Conservation (phyloP, 2,888 invertebrate species). For the Apoderus coryli region DNA sequence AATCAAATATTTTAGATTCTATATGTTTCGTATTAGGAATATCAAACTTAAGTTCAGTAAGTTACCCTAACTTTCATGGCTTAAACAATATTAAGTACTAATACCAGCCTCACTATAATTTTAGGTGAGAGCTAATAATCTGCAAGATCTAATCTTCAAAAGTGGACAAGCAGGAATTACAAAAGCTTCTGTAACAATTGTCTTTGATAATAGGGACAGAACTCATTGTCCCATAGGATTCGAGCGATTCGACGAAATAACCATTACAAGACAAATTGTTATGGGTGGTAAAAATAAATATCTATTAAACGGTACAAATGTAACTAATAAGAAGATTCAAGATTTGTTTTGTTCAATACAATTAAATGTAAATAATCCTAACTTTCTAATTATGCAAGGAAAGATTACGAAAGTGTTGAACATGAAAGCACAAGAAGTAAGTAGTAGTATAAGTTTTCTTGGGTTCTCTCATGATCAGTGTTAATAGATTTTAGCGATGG, state of each 20-base stretch:
- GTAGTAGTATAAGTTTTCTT: constrained; percentile 9
- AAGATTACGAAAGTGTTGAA: constrained; percentile 96
- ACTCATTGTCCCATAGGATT: constrained; percentile 79
- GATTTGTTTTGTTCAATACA: constrained; percentile 96
- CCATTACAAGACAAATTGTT: constrained; percentile 78
- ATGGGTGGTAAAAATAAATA: constrained; percentile 87
- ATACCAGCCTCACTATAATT: constrained; percentile 14
- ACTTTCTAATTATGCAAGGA: constrained; percentile 99
- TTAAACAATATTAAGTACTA: not conserved
- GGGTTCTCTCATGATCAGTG: not conserved
- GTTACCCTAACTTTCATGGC: constrained; percentile 20
- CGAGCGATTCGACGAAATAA: constrained; percentile 80
- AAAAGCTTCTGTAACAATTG: constrained; percentile 89
- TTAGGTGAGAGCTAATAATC: constrained; percentile 76
- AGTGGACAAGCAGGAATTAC: constrained; percentile 92
- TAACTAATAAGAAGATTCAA: constrained; percentile 77
- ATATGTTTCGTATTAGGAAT: constrained; percentile 98
- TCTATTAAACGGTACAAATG: constrained; percentile 82
- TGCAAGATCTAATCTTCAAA: constrained; percentile 96
- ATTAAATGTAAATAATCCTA: constrained; percentile 97
- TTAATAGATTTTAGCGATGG: constrained; percentile 76
- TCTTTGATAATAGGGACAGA: constrained; percentile 82
- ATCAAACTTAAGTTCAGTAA: constrained; percentile 78
- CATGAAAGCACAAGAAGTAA: constrained; percentile 94
- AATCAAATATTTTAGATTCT: constrained; percentile 93